Evolutionary conservation across 1,140 invertebrate genomes (phyloP).

Genomic region (Aphis craccivora): DNA sequence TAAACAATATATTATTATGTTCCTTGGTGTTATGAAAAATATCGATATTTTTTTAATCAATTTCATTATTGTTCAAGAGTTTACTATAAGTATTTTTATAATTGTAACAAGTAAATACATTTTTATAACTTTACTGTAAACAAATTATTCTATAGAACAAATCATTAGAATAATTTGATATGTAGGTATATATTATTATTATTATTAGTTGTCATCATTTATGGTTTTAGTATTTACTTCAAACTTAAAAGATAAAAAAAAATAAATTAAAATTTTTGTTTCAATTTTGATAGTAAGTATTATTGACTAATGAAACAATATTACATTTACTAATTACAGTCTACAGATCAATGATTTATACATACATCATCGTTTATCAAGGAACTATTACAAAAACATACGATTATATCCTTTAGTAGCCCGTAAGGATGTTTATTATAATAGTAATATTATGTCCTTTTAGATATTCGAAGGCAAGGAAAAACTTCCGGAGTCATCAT

Average conservation of each 20-base stretch:
- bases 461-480: background rate
- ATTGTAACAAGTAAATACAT: background rate
- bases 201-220: background rate
- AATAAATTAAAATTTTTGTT: background rate
- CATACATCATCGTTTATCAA: background rate
- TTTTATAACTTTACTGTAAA: background rate
- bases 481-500: constrained; percentile 4
- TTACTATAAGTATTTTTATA: background rate
- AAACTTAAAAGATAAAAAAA: background rate
- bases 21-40: background rate
- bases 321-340: too few relatives aligned
- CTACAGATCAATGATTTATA: background rate
- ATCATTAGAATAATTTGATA: background rate
- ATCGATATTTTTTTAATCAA: background rate
- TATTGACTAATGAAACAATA: background rate
- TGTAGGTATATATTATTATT: too few relatives aligned
- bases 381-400: background rate
- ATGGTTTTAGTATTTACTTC: background rate
- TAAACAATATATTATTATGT: background rate
- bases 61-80: background rate
- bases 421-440: background rate
- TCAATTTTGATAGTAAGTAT: background rate
- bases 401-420: background rate
- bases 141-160: background rate
- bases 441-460: background rate